phyloP scores from a whole-genome alignment of 2,888 invertebrate species.

The Apocheima hispidaria region DNA sequence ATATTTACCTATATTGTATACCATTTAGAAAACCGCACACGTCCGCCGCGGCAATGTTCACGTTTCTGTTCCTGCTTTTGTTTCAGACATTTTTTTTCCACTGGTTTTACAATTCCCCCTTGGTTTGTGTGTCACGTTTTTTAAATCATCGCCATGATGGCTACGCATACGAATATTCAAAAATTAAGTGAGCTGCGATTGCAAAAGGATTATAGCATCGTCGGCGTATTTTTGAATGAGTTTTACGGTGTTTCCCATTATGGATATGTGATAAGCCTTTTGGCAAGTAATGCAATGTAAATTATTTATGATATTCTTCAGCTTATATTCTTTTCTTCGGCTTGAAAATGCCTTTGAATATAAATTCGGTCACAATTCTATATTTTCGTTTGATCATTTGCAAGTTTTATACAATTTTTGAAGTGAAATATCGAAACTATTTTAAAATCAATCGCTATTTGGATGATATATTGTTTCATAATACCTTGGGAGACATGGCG shows the following conservation, averaged over 20 bases:
- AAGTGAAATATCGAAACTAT: slow-evolving; percentile 1
- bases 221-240: slow-evolving; percentile 10
- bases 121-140: slow-evolving; percentile 66
- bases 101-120: slow-evolving; percentile 50
- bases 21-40: slow-evolving; percentile 35
- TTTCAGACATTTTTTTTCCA: slow-evolving; percentile 40
- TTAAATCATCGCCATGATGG: slow-evolving; percentile 62
- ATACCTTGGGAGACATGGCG: slow-evolving; percentile 5
- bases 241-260: slow-evolving; percentile 12
- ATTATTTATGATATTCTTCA: slow-evolving; percentile 17
- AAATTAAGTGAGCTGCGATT: slow-evolving; percentile 44
- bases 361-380: slow-evolving; percentile 9
- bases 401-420: not conserved
- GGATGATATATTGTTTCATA: not conserved
- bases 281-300: slow-evolving; percentile 15
- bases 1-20: slow-evolving; percentile 26
- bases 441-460: not conserved
- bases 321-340: slow-evolving; percentile 14
- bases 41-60: slow-evolving; percentile 30
- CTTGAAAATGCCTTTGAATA: slow-evolving; percentile 7
- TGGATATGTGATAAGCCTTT: slow-evolving; percentile 20
- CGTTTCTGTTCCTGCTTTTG: slow-evolving; percentile 37
- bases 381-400: not conserved
- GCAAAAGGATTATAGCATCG: slow-evolving; percentile 31
- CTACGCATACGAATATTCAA: slow-evolving; percentile 62